Conservation (phyloP, 2,888 invertebrate species). For the Andrena praecox region DNA sequence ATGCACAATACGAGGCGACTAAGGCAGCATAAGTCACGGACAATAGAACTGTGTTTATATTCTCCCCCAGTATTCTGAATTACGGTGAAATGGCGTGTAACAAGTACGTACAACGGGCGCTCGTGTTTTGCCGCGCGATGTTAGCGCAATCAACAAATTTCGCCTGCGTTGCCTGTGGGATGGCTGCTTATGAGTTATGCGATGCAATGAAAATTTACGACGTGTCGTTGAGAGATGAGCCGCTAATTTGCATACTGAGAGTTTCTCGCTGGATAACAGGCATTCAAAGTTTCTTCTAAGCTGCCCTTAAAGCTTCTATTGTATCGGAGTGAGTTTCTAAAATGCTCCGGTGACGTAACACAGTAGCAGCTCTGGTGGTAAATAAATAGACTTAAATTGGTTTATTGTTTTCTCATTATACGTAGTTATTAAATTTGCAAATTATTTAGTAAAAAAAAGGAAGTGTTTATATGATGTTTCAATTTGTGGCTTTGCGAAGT, state of each 20-base stretch:
- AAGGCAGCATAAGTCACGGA: conserved; percentile 59
- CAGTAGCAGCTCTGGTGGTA: not conserved
- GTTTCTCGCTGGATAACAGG: not conserved
- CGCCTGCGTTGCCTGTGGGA: not conserved
- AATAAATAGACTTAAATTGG: too few species aligned
- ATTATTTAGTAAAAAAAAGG: too few species aligned
- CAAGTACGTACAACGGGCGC: conserved; percentile 36
- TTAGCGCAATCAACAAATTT: conserved; percentile 56
- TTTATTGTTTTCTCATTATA: too few species aligned
- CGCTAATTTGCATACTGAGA: not conserved
- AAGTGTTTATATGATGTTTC: too few species aligned
- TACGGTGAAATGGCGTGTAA: conserved; percentile 56
- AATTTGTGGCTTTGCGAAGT: too few species aligned
- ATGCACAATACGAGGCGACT: conserved; percentile 43
- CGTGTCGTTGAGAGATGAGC: conserved; percentile 10
- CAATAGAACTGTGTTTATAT: conserved; percentile 62
- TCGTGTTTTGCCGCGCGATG: conserved; percentile 37
- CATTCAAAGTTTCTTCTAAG: not conserved
- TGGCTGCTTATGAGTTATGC: conserved; percentile 16
- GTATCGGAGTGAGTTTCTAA: not conserved
- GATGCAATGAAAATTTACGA: conserved; percentile 49
- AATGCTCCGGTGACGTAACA: not conserved
- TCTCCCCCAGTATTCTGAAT: conserved; percentile 47
- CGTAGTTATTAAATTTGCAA: too few species aligned
- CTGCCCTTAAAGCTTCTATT: not conserved